A percentile compares a stretch with the other conserved stretches of the same genome.
Conservation (phyloP, 2,797 vertebrate genomes). For the Poeciliopsis paucimaculata region DNA sequence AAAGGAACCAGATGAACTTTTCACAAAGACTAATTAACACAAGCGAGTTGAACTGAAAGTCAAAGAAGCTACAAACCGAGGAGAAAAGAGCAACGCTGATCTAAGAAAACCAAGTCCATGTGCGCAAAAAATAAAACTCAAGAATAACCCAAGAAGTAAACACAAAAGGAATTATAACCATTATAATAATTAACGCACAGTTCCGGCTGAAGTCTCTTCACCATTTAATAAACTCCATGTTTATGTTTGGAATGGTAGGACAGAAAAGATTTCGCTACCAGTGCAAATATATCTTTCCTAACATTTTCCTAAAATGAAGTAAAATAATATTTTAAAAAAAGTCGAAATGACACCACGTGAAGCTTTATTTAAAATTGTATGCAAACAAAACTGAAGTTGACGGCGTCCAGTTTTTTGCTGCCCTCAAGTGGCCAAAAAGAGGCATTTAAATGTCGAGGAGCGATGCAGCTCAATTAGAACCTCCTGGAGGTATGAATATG, state of each 20-base stretch:
- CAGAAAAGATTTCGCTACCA: not conserved
- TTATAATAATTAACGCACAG: not conserved
- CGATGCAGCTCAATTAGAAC: slow-evolving; percentile 38
- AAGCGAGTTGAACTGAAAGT: not conserved
- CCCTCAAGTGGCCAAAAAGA: not conserved
- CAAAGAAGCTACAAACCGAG: not conserved
- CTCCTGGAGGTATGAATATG: not conserved
- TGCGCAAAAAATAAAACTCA: not conserved
- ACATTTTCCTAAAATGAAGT: not conserved
- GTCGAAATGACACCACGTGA: not conserved
- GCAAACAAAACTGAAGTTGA: not conserved
- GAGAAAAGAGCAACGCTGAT: not conserved
- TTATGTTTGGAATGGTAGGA: not conserved
- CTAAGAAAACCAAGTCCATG: not conserved
- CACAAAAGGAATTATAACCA: not conserved
- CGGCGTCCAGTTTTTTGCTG: not conserved
- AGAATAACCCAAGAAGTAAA: not conserved
- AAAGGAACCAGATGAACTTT: not conserved
- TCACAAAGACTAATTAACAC: not conserved
- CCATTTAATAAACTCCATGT: not conserved
- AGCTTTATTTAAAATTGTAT: not conserved
- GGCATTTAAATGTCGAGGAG: slow-evolving; percentile 23
- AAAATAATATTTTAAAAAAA: not conserved
- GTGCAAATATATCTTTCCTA: not conserved
- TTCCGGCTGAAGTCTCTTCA: not conserved